A percentile compares a stretch with the other conserved stretches of the same genome.
Conservation (phyloP, 1,140 invertebrate species). For the Atta texana region DNA sequence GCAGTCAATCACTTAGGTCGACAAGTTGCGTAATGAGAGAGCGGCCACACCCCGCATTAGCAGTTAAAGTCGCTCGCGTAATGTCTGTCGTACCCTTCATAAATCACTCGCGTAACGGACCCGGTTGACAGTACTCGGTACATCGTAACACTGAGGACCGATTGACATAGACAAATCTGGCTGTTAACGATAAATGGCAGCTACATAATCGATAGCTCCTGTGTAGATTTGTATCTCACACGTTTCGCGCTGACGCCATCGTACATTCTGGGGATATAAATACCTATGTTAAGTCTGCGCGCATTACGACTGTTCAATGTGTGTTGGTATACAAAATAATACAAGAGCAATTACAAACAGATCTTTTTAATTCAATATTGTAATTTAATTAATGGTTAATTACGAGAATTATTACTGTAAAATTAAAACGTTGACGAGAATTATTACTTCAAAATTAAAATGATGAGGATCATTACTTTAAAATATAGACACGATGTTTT, state of each 20-base stretch:
- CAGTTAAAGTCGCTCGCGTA: slow-evolving; percentile 39
- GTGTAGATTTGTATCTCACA: slow-evolving; percentile 2
- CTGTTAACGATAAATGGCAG: slow-evolving; percentile 39
- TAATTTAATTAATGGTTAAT: background rate
- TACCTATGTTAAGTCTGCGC: background rate
- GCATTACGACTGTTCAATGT: background rate
- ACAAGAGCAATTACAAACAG: background rate
- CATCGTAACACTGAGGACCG: background rate
- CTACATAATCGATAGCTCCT: slow-evolving; percentile 8
- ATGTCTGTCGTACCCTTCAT: slow-evolving; percentile 52
- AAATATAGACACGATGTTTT: background rate
- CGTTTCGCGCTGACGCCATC: background rate
- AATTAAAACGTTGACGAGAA: background rate
- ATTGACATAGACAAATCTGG: slow-evolving; percentile 55
- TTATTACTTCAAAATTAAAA: slow-evolving; percentile 13
- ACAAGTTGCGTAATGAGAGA: slow-evolving; percentile 54
- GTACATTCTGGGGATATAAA: too few relatives aligned
- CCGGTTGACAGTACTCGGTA: slow-evolving; percentile 17
- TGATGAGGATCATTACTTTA: background rate
- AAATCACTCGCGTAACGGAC: slow-evolving; percentile 48
- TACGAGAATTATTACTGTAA: background rate
- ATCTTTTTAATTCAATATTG: background rate
- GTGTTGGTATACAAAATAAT: background rate
- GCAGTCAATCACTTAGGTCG: slow-evolving; percentile 47
- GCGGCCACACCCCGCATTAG: slow-evolving; percentile 43